Conservation (phyloP, 2,797 vertebrate genomes). For the Siniperca obscura region DNA sequence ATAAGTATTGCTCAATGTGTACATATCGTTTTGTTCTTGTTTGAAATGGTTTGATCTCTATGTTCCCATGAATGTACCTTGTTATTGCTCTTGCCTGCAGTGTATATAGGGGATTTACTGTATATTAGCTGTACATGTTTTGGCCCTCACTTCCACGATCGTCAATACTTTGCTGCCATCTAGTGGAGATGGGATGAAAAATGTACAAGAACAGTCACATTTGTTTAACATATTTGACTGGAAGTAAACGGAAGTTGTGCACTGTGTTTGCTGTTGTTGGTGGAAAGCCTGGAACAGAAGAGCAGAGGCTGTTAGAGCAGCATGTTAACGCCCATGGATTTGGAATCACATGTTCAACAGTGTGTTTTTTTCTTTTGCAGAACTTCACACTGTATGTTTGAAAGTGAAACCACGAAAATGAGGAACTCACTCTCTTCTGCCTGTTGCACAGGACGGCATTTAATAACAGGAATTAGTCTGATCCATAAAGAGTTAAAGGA, state of each 20-base stretch:
- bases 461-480: not conserved
- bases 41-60: not conserved
- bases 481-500: not conserved
- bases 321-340: too few relatives aligned
- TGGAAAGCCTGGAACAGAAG: too few relatives aligned
- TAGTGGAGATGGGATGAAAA: slow-evolving; percentile 6
- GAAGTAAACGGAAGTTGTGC: too few relatives aligned
- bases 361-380: too few relatives aligned
- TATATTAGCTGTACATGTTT: not conserved
- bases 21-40: too few relatives aligned
- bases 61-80: too few relatives aligned
- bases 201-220: too few relatives aligned
- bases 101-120: not conserved
- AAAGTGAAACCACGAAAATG: slow-evolving; percentile 42
- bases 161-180: slow-evolving; percentile 28
- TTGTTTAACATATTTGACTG: too few relatives aligned
- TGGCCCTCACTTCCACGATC: fast-evolving
- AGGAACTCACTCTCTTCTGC: not conserved
- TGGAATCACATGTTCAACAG: too few relatives aligned
- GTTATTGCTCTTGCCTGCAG: not conserved
- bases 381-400: not conserved
- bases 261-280: too few relatives aligned
- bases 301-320: too few relatives aligned
- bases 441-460: too few relatives aligned
- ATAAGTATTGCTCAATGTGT: not conserved